Percentiles rank a stretch among this genome's conserved stretches.
phyloP scores from a whole-genome alignment of 1,140 invertebrate genomes.

The Contarinia nasturtii region DNA sequence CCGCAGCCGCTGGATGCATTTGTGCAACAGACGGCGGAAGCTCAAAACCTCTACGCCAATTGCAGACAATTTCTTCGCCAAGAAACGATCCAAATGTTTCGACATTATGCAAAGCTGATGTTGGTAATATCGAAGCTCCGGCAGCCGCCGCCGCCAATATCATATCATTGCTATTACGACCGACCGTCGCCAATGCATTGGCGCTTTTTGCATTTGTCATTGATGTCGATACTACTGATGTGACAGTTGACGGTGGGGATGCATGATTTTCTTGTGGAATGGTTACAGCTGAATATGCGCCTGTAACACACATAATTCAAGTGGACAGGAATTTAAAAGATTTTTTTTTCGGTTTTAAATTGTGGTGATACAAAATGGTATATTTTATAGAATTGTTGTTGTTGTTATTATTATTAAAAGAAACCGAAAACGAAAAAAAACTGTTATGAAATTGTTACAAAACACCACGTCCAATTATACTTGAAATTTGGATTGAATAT shows the following conservation, averaged over 20 bases:
- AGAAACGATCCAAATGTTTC: conserved; percentile 48
- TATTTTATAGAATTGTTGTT: no score
- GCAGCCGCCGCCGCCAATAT: conserved; percentile 22
- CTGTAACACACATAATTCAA: background rate
- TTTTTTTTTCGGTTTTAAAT: no score
- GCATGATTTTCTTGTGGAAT: background rate
- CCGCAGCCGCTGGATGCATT: conserved; percentile 9
- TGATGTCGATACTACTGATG: background rate
- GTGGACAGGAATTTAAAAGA: background rate
- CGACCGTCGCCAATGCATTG: background rate
- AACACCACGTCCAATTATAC: no score
- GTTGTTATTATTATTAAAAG: no score
- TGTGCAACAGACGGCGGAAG: conserved; percentile 28
- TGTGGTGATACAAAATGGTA: no score
- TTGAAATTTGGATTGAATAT: no score
- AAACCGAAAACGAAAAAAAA: no score
- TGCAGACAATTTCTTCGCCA: conserved; percentile 57
- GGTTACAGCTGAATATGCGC: background rate
- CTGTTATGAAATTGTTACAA: no score
- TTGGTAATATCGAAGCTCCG: conserved; percentile 19
- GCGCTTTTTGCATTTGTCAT: background rate
- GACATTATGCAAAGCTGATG: conserved; percentile 40
- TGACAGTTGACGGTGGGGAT: background rate
- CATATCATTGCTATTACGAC: background rate
- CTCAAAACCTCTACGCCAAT: conserved; percentile 53